Evolutionary conservation across 2,797 vertebrate genomes (phyloP).

Genomic region (Tamandua tetradactyla): DNA sequence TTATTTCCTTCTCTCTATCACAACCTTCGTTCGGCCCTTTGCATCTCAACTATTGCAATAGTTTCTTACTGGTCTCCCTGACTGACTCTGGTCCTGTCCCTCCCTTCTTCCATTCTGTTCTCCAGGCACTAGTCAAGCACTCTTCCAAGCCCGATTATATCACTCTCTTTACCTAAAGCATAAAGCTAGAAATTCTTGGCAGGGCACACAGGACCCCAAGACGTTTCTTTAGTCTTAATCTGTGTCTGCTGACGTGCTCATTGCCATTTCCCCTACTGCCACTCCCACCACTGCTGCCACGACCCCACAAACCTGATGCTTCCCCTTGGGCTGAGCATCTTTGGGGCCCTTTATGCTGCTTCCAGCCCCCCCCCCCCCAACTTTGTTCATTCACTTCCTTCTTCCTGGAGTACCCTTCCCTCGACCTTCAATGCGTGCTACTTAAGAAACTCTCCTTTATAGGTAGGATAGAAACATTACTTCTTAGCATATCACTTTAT

Average conservation of each 20-base stretch:
- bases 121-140: not conserved
- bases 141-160: not conserved
- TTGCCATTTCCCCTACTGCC: no score
- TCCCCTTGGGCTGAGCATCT: fast-evolving
- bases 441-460: not conserved
- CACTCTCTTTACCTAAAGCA: not conserved
- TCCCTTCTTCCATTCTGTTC: not conserved
- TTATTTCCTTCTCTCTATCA: not conserved
- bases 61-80: not conserved
- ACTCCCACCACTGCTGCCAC: no score
- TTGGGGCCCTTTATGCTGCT: not conserved
- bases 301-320: not conserved
- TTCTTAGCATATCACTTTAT: not conserved
- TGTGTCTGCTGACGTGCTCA: not conserved
- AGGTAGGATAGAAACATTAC: not conserved
- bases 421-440: not conserved
- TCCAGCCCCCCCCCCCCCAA: not conserved
- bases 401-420: not conserved
- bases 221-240: not conserved
- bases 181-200: not conserved
- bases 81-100: not conserved
- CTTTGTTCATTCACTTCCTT: not conserved
- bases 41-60: not conserved
- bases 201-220: not conserved
- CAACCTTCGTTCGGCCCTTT: not conserved